These are phyloP conservation scores for Hydropotes inermis DNA, from an alignment of 2,113 vertebrate genomes.

Conservation along the genomic window DNA sequence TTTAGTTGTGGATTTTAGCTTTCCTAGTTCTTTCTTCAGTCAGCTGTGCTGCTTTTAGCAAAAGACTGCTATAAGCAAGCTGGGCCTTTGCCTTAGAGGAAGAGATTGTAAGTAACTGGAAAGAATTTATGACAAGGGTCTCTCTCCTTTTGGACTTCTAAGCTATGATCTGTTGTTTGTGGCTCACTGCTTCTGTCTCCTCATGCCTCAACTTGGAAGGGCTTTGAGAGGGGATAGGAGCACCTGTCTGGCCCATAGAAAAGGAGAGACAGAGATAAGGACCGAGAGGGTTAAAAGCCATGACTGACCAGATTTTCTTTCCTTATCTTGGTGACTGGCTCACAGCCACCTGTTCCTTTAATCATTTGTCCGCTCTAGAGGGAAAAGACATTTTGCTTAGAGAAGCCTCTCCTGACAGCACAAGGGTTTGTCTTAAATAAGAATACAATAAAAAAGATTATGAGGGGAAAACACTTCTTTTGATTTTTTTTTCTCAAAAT, in stretches of 20 bases:
- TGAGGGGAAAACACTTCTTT: background rate
- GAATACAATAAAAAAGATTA: constrained; percentile 9
- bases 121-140: background rate
- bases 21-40: constrained; percentile 13
- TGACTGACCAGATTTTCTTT: constrained; percentile 39
- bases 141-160: background rate
- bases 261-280: background rate
- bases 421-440: constrained; percentile 32
- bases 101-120: background rate
- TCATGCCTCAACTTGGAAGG: background rate
- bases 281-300: constrained; percentile 41
- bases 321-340: constrained; percentile 47
- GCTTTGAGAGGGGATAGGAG: background rate
- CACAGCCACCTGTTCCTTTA: constrained; percentile 29
- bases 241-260: background rate
- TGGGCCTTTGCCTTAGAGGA: background rate
- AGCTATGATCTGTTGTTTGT: background rate
- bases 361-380: constrained; percentile 42
- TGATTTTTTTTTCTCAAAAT: constrained; percentile 3
- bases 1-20: constrained; percentile 7
- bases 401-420: constrained; percentile 37
- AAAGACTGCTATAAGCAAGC: background rate
- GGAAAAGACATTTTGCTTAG: constrained; percentile 54
- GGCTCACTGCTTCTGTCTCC: background rate
- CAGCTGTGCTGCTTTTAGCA: constrained; percentile 27